Conservation (phyloP, 2,888 invertebrate species). For the Orthosia incerta region DNA sequence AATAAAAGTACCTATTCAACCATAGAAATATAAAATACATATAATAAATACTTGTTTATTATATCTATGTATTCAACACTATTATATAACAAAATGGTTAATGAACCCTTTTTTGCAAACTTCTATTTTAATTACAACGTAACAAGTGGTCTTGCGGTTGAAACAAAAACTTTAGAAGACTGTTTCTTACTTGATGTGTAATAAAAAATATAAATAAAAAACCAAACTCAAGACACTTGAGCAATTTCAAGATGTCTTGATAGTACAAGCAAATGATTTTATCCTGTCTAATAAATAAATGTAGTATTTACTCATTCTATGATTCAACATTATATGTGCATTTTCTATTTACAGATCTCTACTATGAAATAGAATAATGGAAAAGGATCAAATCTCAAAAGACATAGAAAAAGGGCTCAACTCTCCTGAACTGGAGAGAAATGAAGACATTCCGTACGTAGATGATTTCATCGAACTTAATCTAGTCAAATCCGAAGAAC, state of each 20-base stretch:
- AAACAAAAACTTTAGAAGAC: slow-evolving; percentile 29
- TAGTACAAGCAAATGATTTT: slow-evolving; percentile 30
- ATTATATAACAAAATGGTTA: slow-evolving; percentile 37
- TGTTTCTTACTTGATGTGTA: slow-evolving; percentile 8
- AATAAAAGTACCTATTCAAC: too few species aligned
- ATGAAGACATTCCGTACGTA: slow-evolving; percentile 77
- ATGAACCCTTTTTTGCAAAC: slow-evolving; percentile 48
- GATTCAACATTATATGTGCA: slow-evolving; percentile 26
- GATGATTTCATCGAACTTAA: slow-evolving; percentile 81
- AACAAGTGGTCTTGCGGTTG: slow-evolving; percentile 12
- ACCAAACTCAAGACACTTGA: slow-evolving; percentile 10
- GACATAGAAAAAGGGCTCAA: slow-evolving; percentile 83
- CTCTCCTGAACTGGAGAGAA: slow-evolving; percentile 79
- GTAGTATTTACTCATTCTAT: slow-evolving; percentile 12
- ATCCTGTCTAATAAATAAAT: slow-evolving; percentile 25
- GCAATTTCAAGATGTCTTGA: slow-evolving; percentile 19
- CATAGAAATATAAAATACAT: too few species aligned
- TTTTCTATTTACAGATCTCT: slow-evolving; percentile 75
- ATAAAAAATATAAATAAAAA: slow-evolving; percentile 34
- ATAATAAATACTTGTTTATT: too few species aligned
- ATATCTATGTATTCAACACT: neutral
- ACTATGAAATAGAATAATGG: slow-evolving; percentile 84
- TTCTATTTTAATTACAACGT: slow-evolving; percentile 19
- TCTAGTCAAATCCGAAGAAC: slow-evolving; percentile 72
- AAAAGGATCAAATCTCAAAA: slow-evolving; percentile 68